Evolutionary conservation across 2,888 invertebrate genomes (phyloP), one percentile per base, ranked within the genome.

Genomic region (Salticus scenicus): DNA sequence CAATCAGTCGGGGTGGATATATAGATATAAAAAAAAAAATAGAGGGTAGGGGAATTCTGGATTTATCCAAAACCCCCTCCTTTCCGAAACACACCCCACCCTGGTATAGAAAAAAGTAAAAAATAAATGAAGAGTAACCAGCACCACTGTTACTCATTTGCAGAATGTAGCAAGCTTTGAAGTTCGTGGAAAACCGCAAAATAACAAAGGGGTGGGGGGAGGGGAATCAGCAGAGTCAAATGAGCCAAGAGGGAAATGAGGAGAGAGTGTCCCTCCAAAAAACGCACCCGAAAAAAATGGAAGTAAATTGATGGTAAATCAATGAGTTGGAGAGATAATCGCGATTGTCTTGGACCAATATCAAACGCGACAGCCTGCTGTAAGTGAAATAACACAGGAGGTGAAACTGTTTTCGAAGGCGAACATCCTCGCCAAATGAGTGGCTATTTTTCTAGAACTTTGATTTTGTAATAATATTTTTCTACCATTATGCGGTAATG

Each of bases 271-370:
- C n/a, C n/a, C n/a, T n/a, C n/a, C n/a, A n/a, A n/a, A n/a, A n/a
- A n/a, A n/a, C n/a, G n/a, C n/a, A n/a, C n/a, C 20, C 2, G 24
- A 17, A 57, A 24, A 57, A 57, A 57, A 24, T 24, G 30, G 30
- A 73, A 73, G 66, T 72, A 84, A 84, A 84, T 84, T 77, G 78
- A 84, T 84, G 83, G 73, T 27, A 84, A 84, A 84, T 84, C 83
- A 77, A 84, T 84, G 77, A 69, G 57, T 42, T 28, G n/a, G n/a
- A n/a, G n/a, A 24, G 4, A 37, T 37, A 37, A 37, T 37, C 37
- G 10, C 7, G 37, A 37, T 7, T 37, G 37, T 4, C 37, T 37
- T n/a, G n/a, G n/a, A n/a, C n/a, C n/a, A n/a, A n/a, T n/a, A n/a
- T n/a, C n/a, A n/a, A n/a, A n/a, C n/a, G n/a, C n/a, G n/a, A n/a